phyloP scores from a whole-genome alignment of 2,113 vertebrate genomes.

The Hirundichthys speculiger region DNA sequence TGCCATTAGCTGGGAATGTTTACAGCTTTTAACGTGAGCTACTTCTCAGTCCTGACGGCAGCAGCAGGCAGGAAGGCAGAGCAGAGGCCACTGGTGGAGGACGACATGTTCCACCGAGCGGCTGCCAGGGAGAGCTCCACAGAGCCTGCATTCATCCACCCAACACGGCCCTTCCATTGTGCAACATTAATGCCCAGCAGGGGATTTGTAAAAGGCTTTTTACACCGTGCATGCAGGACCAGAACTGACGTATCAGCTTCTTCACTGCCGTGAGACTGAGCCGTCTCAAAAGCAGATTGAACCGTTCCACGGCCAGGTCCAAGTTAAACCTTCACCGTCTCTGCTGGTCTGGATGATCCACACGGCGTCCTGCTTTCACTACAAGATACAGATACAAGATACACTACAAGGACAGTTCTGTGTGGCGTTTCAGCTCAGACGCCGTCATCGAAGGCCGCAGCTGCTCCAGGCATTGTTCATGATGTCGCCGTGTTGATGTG shows the following conservation, averaged over 20 bases:
- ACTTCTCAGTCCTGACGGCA: conserved; percentile 26
- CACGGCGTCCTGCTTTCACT: no score
- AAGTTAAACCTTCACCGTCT: no score
- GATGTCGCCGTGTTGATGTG: no score
- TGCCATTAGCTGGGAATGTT: conserved; percentile 38
- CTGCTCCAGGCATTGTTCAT: no score
- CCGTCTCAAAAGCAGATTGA: no score
- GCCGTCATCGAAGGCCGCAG: no score
- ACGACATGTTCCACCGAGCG: conserved; percentile 10
- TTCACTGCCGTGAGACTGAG: neutral
- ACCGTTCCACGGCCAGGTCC: no score
- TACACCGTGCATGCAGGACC: conserved; percentile 7
- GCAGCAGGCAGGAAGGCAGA: conserved; percentile 8
- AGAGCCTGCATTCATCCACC: conserved; percentile 39
- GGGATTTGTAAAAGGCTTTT: conserved; percentile 45
- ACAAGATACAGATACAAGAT: no score
- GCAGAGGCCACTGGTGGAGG: conserved; percentile 8
- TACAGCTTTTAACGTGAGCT: conserved; percentile 12
- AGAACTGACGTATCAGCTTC: neutral
- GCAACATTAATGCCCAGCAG: conserved; percentile 20
- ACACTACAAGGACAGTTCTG: no score
- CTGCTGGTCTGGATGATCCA: no score
- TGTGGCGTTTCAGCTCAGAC: no score
- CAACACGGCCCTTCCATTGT: conserved; percentile 50
- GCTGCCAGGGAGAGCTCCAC: conserved; percentile 19